Evolutionary conservation across 2,888 invertebrate species (phyloP).

Genomic region (Caenorhabditis panamensis): DNA sequence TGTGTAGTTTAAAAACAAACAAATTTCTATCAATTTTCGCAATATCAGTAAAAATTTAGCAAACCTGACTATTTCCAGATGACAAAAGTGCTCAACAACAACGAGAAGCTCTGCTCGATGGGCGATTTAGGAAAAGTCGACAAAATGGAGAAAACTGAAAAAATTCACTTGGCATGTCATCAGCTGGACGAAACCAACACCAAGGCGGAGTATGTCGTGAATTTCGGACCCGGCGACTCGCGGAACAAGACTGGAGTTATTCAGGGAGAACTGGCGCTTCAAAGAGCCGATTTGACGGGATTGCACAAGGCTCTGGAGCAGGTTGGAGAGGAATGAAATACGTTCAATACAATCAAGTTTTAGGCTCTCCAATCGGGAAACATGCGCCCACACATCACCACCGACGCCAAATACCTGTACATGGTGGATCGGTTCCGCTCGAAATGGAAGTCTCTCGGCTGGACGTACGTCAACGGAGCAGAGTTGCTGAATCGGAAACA

Average conservation of each 20-base stretch:
- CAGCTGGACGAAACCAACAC: neutral
- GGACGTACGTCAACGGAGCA: slow-evolving; percentile 1
- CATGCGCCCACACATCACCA: neutral
- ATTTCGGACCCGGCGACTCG: neutral
- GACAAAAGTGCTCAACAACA: too few species aligned
- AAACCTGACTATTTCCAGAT: too few species aligned
- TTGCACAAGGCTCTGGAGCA: neutral
- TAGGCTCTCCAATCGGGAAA: neutral
- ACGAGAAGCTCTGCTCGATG: too few species aligned
- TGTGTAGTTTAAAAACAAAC: too few species aligned
- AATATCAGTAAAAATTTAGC: too few species aligned
- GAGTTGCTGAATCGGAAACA: slow-evolving; percentile 7
- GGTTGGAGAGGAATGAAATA: too few species aligned
- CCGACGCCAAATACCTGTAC: slow-evolving; percentile 6
- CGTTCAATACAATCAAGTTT: too few species aligned
- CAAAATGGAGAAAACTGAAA: neutral
- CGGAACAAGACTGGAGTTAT: neutral
- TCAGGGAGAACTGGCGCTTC: neutral
- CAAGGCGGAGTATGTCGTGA: neutral
- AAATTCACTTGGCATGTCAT: neutral
- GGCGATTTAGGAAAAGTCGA: too few species aligned
- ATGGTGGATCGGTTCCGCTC: neutral
- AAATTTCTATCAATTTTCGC: too few species aligned
- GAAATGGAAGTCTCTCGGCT: slow-evolving; percentile 2
- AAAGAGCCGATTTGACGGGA: slow-evolving; percentile 3